Conservation (phyloP, 1,140 invertebrate species). For the Eupeodes corollae region DNA sequence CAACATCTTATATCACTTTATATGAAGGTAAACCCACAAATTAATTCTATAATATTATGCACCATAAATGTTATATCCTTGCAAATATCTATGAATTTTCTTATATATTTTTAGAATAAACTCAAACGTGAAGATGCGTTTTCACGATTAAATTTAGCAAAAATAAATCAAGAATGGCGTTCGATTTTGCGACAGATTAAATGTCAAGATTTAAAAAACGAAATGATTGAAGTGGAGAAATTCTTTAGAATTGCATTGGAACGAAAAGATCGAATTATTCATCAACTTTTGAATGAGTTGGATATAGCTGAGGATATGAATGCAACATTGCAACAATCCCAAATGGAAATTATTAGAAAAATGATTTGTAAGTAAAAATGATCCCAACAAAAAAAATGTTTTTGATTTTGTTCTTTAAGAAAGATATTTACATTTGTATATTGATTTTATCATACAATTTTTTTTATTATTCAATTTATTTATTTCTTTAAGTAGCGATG, state of each 20-base stretch:
- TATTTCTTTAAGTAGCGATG: no score
- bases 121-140: constrained; percentile 66
- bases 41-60: constrained; percentile 1
- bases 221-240: constrained; percentile 44
- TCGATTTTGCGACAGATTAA: constrained; percentile 60
- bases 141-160: constrained; percentile 62
- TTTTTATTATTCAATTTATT: no score
- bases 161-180: constrained; percentile 74
- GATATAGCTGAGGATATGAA: constrained; percentile 59
- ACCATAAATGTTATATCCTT: no score
- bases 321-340: constrained; percentile 43
- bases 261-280: constrained; percentile 53
- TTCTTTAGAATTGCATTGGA: constrained; percentile 39
- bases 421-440: no score
- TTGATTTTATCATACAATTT: no score
- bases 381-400: not conserved
- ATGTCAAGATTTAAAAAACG: constrained; percentile 54
- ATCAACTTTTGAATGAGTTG: constrained; percentile 49
- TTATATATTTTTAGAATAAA: constrained; percentile 51
- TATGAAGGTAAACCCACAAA: constrained; percentile 51
- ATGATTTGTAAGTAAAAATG: constrained; percentile 51
- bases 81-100: no score
- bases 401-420: not conserved
- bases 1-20: constrained; percentile 63
- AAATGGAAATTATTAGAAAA: constrained; percentile 53